A percentile compares a stretch with the other conserved stretches of the same genome.
Conservation (phyloP, 2,113 vertebrate genomes). For the Amblyornis subalaris region DNA sequence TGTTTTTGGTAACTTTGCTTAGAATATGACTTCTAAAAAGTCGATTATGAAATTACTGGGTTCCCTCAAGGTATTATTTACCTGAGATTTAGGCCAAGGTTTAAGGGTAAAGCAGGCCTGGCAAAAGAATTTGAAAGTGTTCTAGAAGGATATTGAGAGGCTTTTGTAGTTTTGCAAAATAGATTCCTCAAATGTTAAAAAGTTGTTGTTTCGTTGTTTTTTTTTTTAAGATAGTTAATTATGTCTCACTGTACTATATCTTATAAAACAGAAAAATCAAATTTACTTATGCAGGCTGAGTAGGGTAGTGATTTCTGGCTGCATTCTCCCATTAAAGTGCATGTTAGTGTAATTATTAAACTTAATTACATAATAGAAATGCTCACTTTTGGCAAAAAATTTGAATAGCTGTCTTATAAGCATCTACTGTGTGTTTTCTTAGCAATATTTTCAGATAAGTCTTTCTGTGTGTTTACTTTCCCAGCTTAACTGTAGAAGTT, state of each 20-base stretch:
- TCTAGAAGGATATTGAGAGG: background rate
- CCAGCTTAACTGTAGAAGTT: constrained; percentile 94
- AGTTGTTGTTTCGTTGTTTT: background rate
- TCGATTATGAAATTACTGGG: background rate
- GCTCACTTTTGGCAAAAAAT: background rate
- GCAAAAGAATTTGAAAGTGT: background rate
- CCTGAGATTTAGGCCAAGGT: background rate
- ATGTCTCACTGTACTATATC: background rate
- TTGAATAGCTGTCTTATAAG: background rate
- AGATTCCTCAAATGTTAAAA: background rate
- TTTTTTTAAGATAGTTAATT: background rate
- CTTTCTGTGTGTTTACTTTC: background rate
- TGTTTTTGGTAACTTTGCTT: background rate
- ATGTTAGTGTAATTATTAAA: background rate
- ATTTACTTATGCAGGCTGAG: background rate
- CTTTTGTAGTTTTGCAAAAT: background rate
- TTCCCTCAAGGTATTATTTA: background rate
- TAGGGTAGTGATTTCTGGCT: background rate
- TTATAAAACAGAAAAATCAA: background rate
- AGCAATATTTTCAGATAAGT: background rate
- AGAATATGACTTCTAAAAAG: background rate
- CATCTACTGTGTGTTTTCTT: background rate
- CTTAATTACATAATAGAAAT: background rate
- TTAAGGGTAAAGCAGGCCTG: background rate
- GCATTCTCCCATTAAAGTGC: background rate